Base-by-base conservation (phyloP, 2,888 invertebrate species). In the Fragum fragum region DNA sequence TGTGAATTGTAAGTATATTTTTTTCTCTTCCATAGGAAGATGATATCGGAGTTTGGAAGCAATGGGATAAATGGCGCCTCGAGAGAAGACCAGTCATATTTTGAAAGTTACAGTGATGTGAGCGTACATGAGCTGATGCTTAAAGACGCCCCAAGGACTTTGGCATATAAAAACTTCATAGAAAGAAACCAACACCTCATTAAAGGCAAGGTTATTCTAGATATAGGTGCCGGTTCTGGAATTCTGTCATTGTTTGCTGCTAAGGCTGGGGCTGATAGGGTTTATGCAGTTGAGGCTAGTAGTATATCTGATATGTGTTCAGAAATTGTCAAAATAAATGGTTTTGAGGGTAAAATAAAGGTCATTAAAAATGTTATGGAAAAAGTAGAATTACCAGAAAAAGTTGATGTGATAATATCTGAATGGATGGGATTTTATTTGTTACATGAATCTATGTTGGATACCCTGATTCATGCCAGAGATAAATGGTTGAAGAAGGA, bases 151-250 rank as follows among this genome's bases (percentile, higher is more conserved):
- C 91, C 93, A n/a, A 75, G 94, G 6, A 94, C 93, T 14, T n/a
- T 87, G 36, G 93, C 94, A 0, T 94, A 94, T 85, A 88, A 91
- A 70, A 83, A 88, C 16, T 94, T 93, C 83, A 91, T 94, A 66
- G 90, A 93, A 61, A 81, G 91, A 42, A 93, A 93, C 76, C 29
- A 73, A 6, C 95, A 90, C 26, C 47, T 91, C 7, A 89, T 94
- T 47, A 84, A 89, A 53, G 91, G 89, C 61, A 94, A 94, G 77
- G 83, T 92, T 36, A 93, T 94, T 0, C 95, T 98, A 95, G 94
- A 94, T 88, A 93, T 94, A 11, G 94, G 94, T 7, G 93, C 94
- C 9, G 94, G 94, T 9, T 92, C 93, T 21, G 94, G 94, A 5
- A 92, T 94, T 63, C 83, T 94, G 59, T 93, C 93, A 0, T 76